These are phyloP conservation scores for Drosophila sturtevanti DNA, from an alignment of 1,140 invertebrate species.

Conservation along the genomic window DNA sequence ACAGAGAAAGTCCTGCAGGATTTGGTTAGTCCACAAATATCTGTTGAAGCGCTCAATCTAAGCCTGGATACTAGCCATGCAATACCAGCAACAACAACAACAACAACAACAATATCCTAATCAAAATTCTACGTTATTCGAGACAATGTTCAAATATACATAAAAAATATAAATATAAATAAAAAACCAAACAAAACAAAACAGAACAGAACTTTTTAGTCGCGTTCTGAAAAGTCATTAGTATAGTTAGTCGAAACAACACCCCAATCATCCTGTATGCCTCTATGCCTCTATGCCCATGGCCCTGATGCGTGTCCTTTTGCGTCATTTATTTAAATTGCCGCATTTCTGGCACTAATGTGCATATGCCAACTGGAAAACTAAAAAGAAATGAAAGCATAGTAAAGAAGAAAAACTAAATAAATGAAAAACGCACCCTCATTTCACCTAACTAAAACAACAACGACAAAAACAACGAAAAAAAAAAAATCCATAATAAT, in stretches of 20 bases:
- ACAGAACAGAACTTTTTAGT: conserved; percentile 28
- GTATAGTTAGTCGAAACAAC: conserved; percentile 8
- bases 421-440: conserved; percentile 64
- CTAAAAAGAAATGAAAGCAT: conserved; percentile 12
- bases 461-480: conserved; percentile 55
- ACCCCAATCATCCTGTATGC: no score
- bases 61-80: no score
- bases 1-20: conserved; percentile 17
- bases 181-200: conserved; percentile 14
- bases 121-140: conserved; percentile 14
- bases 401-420: background rate
- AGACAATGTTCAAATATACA: no score
- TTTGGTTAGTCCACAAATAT: conserved; percentile 19
- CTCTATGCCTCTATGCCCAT: no score
- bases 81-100: no score
- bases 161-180: background rate
- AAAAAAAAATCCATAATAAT: conserved; percentile 76
- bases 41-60: no score
- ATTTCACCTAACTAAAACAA: conserved; percentile 23
- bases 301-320: conserved; percentile 66
- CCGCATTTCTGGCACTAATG: conserved; percentile 72
- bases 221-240: conserved; percentile 74
- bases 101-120: conserved; percentile 8
- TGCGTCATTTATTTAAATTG: conserved; percentile 81
- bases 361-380: conserved; percentile 61